phyloP scores from a whole-genome alignment of 2,888 invertebrate species.

The Melipona beecheii region DNA sequence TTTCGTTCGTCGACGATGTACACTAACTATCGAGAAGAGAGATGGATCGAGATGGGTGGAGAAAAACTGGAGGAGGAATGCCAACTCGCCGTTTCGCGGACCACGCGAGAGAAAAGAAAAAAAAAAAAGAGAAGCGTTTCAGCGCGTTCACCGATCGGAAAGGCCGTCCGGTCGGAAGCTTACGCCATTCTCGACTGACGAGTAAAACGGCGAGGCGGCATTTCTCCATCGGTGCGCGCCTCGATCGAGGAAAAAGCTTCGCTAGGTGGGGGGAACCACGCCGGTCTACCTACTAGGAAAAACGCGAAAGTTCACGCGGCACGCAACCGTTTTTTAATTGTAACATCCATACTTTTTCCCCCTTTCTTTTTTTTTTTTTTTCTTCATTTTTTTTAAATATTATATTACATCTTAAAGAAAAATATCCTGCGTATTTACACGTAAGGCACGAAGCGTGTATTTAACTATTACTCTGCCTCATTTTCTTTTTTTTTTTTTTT shows the following conservation, averaged over 20 bases:
- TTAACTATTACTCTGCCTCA: background rate
- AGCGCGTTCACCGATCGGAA: conserved; percentile 28
- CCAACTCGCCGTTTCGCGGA: background rate
- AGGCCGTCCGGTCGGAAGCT: conserved; percentile 64
- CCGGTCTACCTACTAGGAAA: conserved; percentile 4
- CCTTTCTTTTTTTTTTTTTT: background rate
- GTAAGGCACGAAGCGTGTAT: background rate
- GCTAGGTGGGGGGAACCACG: conserved; percentile 12
- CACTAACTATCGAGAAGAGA: background rate
- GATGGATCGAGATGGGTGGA: background rate
- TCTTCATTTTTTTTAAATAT: background rate
- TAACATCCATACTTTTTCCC: background rate
- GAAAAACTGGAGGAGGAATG: too few relatives aligned
- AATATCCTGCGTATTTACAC: background rate
- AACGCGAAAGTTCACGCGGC: conserved; percentile 34
- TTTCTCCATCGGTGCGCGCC: conserved; percentile 53
- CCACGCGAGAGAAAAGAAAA: background rate
- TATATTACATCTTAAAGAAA: background rate
- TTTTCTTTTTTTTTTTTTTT: background rate
- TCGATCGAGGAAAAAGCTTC: conserved; percentile 47
- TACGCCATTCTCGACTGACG: conserved; percentile 76
- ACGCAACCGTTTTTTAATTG: conserved; percentile 41
- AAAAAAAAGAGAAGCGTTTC: conserved; percentile 22
- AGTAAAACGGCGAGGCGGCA: conserved; percentile 53
- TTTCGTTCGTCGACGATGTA: background rate